Conservation (phyloP, 2,113 vertebrate genomes). For the Eurystomus gularis region DNA sequence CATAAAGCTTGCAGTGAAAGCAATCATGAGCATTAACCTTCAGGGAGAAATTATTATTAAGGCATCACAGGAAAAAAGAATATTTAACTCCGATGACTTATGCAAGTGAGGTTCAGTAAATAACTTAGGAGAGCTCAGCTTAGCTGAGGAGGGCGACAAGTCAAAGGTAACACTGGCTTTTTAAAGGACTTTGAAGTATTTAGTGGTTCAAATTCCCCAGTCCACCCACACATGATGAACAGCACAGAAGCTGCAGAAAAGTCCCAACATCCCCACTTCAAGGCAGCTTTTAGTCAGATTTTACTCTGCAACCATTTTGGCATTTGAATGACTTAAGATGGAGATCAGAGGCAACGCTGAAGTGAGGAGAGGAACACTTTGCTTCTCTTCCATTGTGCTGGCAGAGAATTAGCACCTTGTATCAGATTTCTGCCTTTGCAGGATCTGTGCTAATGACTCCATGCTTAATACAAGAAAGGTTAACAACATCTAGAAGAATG, state of each 20-base stretch:
- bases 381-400: neutral
- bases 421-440: neutral
- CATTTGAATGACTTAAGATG: neutral
- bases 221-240: neutral
- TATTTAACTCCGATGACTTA: neutral
- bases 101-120: neutral
- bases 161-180: neutral
- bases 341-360: neutral
- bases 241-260: neutral
- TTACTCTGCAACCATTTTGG: neutral
- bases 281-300: neutral
- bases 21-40: neutral
- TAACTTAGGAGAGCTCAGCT: neutral
- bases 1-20: neutral
- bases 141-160: neutral
- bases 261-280: neutral
- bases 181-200: neutral
- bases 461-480: neutral
- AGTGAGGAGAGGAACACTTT: neutral
- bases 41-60: constrained; percentile 7
- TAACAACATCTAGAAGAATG: neutral
- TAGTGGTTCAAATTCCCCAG: neutral
- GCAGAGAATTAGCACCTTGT: neutral
- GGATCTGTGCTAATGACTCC: neutral
- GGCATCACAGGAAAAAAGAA: neutral